phyloP scores from a whole-genome alignment of 2,888 invertebrate species.

The Nomada lathburiana region DNA sequence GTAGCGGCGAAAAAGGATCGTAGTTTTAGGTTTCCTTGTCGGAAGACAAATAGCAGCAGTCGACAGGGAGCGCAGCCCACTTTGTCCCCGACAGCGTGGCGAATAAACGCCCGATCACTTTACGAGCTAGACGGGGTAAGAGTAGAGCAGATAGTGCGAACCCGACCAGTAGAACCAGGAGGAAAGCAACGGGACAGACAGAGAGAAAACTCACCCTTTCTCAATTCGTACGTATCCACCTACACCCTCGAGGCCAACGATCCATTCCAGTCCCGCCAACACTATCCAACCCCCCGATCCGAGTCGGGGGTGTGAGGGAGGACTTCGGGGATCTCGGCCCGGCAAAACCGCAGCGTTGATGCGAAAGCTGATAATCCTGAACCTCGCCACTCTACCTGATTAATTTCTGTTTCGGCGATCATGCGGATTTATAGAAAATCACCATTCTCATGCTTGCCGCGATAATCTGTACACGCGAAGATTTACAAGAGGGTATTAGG shows the following conservation, averaged over 20 bases:
- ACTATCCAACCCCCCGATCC: conserved; percentile 68
- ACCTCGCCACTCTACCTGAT: conserved; percentile 72
- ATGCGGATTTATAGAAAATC: conserved; percentile 61
- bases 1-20: conserved; percentile 72
- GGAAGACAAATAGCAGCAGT: conserved; percentile 78
- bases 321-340: conserved; percentile 68
- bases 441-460: conserved; percentile 15
- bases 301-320: conserved; percentile 37
- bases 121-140: conserved; percentile 70
- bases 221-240: conserved; percentile 74
- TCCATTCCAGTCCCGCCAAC: conserved; percentile 74
- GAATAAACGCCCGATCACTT: conserved; percentile 80
- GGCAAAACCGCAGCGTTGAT: conserved; percentile 72
- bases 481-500: too few species aligned
- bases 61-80: conserved; percentile 77
- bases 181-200: conserved; percentile 43
- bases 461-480: too few species aligned
- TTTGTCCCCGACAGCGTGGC: conserved; percentile 76
- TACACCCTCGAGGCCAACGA: conserved; percentile 73
- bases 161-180: conserved; percentile 54
- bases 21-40: conserved; percentile 74
- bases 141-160: conserved; percentile 60
- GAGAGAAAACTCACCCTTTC: conserved; percentile 67
- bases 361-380: conserved; percentile 74
- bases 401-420: conserved; percentile 72